Percentiles rank a stretch among this genome's conserved stretches.
phyloP scores from a whole-genome alignment of 2,888 invertebrate genomes.

The Choreutis nemorana region DNA sequence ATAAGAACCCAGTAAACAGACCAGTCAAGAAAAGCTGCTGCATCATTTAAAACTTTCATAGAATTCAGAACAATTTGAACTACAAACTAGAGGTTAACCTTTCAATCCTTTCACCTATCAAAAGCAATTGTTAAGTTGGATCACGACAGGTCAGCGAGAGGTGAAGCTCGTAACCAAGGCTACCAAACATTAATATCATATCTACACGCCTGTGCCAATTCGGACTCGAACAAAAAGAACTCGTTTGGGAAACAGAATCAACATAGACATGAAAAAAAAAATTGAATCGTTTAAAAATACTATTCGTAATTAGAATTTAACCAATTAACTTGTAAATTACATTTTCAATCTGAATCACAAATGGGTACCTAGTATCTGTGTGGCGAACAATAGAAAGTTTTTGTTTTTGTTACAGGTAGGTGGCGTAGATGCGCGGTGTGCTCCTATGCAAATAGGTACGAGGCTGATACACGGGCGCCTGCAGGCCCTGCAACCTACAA shows the following conservation, averaged over 20 bases:
- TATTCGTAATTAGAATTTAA: no score
- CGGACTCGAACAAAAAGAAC: no score
- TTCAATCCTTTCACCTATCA: constrained; percentile 42
- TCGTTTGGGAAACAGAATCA: no score
- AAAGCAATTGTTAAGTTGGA: constrained; percentile 35
- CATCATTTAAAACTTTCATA: no score
- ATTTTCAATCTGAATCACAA: not conserved
- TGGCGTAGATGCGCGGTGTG: constrained; percentile 18
- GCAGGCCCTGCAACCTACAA: constrained; percentile 26
- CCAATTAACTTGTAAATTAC: constrained; percentile 3
- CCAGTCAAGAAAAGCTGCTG: no score
- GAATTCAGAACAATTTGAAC: no score
- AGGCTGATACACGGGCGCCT: constrained; percentile 17
- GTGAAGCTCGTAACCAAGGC: constrained; percentile 31
- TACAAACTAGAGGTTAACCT: no score
- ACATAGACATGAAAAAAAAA: no score
- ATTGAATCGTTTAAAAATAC: no score
- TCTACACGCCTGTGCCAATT: no score
- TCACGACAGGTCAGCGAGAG: constrained; percentile 40
- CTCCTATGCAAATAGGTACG: constrained; percentile 34
- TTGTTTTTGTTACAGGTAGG: constrained; percentile 21
- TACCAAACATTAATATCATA: no score
- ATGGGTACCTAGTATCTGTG: constrained; percentile 2
- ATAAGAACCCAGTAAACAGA: no score
- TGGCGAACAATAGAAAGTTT: constrained; percentile 16